phyloP scores from a whole-genome alignment of 1,140 invertebrate species.

The Drosophila lacteicornis region DNA sequence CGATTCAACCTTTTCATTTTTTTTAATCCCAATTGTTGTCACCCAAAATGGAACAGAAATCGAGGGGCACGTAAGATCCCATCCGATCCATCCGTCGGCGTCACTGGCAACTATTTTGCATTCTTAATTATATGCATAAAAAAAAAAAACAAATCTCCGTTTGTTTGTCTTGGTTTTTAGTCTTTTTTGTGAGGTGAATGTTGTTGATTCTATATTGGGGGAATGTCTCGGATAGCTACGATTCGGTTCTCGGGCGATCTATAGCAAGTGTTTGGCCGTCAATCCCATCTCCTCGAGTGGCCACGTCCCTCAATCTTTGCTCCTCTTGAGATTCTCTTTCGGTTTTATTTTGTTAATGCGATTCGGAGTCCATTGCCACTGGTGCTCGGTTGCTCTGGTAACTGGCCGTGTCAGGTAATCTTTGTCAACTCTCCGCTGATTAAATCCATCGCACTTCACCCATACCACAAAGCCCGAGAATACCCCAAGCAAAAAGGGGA shows the following conservation, averaged over 20 bases:
- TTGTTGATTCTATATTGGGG: conserved; percentile 70
- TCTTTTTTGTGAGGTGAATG: conserved; percentile 59
- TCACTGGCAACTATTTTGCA: conserved; percentile 72
- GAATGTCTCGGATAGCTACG: conserved; percentile 39
- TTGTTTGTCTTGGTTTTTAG: conserved; percentile 61
- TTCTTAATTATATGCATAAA: conserved; percentile 72
- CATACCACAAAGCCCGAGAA: conserved; percentile 20
- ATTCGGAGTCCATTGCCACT: conserved; percentile 37
- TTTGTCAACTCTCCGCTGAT: conserved; percentile 75
- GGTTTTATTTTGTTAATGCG: conserved; percentile 32
- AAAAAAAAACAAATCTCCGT: conserved; percentile 17
- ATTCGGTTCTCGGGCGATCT: conserved; percentile 26
- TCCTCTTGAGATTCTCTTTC: conserved; percentile 16
- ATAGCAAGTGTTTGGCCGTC: conserved; percentile 64
- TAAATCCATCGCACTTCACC: conserved; percentile 62
- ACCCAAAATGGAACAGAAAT: conserved; percentile 50
- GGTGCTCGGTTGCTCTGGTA: conserved; percentile 49
- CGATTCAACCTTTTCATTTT: conserved; percentile 11
- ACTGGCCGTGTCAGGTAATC: conserved; percentile 80
- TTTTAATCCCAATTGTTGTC: conserved; percentile 56
- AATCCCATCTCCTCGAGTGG: conserved; percentile 37
- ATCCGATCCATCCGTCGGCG: conserved; percentile 26
- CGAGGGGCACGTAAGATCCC: conserved; percentile 18
- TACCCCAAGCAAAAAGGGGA: background rate
- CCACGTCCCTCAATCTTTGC: conserved; percentile 45